Evolutionary conservation across 2,113 vertebrate genomes (phyloP).

Genomic region (Cinclus mexicanus): DNA sequence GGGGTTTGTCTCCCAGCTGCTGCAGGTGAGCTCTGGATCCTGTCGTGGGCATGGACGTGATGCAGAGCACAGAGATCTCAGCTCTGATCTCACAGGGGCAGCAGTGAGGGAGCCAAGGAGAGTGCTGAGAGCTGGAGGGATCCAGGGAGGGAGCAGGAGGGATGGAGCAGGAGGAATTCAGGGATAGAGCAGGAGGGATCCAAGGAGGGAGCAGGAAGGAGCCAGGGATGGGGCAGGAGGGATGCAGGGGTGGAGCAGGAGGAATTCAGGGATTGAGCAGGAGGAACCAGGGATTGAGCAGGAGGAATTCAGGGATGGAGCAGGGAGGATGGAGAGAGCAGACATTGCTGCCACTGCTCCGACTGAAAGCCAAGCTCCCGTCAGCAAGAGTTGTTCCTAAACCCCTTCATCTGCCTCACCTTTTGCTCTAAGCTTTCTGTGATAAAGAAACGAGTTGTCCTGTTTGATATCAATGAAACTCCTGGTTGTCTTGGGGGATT

Average conservation of each 20-base stretch:
- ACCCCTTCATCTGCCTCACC: not conserved
- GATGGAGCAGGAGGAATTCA: too few relatives aligned
- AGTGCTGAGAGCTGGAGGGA: accelerated
- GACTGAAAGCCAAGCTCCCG: not conserved
- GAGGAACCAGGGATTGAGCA: not conserved
- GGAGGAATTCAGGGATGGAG: not conserved
- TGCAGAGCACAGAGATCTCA: not conserved
- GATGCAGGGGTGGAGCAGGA: not conserved
- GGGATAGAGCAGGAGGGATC: not conserved
- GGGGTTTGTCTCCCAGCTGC: not conserved
- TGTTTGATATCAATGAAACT: not conserved
- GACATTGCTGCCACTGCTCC: not conserved
- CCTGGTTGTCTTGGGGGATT: not conserved
- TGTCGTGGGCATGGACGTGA: not conserved
- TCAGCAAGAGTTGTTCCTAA: not conserved
- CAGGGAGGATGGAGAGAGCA: not conserved
- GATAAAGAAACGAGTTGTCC: not conserved
- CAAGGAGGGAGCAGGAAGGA: too few relatives aligned
- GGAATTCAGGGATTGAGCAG: too few relatives aligned
- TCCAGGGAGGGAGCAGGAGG: not conserved
- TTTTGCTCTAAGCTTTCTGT: not conserved
- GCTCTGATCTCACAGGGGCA: not conserved
- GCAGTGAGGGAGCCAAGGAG: not conserved
- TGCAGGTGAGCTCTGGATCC: not conserved
- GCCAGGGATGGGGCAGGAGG: too few relatives aligned